phyloP scores from a whole-genome alignment of 2,797 vertebrate species.

The Phataginus tricuspis region DNA sequence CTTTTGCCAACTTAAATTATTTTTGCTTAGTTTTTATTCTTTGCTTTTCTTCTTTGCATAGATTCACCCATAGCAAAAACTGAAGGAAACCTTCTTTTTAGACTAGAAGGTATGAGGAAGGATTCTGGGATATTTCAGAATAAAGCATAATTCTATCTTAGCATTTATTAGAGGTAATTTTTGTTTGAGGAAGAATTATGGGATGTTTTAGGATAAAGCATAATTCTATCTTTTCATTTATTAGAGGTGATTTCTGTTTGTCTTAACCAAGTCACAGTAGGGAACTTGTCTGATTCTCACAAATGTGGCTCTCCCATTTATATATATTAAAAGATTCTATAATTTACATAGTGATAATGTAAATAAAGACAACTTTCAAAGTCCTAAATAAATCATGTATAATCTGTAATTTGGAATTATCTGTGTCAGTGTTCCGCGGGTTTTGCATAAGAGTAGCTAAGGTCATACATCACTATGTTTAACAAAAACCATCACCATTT shows the following conservation, averaged over 20 bases:
- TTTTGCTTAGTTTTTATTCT: not conserved
- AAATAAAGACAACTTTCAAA: not conserved
- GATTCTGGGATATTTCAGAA: not conserved
- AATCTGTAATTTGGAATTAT: conserved; percentile 21
- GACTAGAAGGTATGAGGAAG: not conserved
- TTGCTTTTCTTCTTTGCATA: conserved; percentile 5
- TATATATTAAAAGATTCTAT: not conserved
- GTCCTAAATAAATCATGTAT: not conserved
- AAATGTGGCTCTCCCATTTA: not conserved
- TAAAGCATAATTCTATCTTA: not conserved
- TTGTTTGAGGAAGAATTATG: not conserved
- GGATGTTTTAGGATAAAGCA: not conserved
- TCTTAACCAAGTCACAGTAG: not conserved
- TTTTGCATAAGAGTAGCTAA: not conserved
- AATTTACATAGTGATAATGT: not conserved
- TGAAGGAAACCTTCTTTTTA: not conserved
- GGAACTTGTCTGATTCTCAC: not conserved
- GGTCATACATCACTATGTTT: not conserved
- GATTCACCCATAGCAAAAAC: not conserved
- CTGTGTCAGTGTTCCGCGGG: not conserved
- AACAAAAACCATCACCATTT: not conserved
- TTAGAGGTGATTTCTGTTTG: not conserved
- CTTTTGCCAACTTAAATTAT: not conserved
- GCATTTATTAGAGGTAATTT: not conserved
- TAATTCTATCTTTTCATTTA: not conserved